phyloP scores from a whole-genome alignment of 2,797 vertebrate genomes.

The Chelonia mydas region DNA sequence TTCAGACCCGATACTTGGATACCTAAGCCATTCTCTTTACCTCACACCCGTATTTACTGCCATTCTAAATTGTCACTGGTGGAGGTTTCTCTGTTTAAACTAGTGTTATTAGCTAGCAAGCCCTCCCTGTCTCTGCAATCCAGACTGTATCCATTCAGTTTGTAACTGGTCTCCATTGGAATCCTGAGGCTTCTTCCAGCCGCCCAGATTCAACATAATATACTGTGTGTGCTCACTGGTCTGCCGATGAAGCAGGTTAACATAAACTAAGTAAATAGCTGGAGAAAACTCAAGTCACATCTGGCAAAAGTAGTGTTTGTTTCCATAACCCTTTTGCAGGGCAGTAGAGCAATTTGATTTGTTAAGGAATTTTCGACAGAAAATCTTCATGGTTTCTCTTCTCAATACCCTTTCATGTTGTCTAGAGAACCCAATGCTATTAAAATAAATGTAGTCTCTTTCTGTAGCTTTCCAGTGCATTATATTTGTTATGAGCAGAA shows the following conservation, averaged over 20 bases:
- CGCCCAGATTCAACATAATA: not conserved
- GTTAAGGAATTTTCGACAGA: not conserved
- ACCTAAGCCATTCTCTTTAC: not conserved
- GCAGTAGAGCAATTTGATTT: not conserved
- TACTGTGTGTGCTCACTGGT: not conserved
- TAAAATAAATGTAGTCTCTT: not conserved
- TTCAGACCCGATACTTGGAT: not conserved
- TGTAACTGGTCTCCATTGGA: not conserved
- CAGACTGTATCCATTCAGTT: rapidly evolving
- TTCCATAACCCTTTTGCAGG: not conserved
- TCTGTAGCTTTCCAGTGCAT: not conserved
- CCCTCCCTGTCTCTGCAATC: rapidly evolving
- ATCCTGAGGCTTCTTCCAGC: not conserved
- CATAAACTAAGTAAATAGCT: not conserved
- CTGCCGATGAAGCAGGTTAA: not conserved
- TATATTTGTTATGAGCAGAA: not conserved
- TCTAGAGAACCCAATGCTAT: not conserved
- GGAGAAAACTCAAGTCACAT: not conserved
- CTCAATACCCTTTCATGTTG: not conserved
- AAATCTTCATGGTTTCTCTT: not conserved
- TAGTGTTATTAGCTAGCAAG: not conserved
- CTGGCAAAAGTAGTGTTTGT: not conserved
- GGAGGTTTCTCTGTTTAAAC: not conserved
- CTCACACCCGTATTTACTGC: not conserved
- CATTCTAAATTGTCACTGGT: not conserved